Percentiles rank a stretch among this genome's conserved stretches.
Conservation (phyloP, 2,797 vertebrate genomes). For the Psittacula echo region DNA sequence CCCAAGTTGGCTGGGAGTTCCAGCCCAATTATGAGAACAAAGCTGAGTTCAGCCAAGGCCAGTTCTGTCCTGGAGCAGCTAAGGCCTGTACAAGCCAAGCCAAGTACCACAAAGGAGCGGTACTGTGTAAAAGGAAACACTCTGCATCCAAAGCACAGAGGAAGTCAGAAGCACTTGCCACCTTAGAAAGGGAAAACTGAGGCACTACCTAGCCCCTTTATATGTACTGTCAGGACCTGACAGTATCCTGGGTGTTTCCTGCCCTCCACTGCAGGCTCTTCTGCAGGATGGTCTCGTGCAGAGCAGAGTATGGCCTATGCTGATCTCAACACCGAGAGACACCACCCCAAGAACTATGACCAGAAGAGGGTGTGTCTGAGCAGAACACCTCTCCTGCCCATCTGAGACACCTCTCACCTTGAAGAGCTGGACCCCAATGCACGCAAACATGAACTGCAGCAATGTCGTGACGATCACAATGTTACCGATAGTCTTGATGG, state of each 20-base stretch:
- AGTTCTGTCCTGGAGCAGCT: background rate
- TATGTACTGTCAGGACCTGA: background rate
- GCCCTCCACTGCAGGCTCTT: background rate
- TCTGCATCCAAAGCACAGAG: background rate
- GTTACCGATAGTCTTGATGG: slow-evolving; percentile 98
- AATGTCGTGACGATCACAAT: slow-evolving; percentile 94
- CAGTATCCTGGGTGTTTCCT: background rate
- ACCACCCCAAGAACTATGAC: background rate
- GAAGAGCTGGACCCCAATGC: slow-evolving; percentile 97
- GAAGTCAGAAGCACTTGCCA: background rate
- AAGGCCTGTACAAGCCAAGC: background rate
- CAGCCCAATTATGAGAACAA: background rate
- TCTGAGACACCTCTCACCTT: slow-evolving; percentile 81
- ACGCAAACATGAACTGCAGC: slow-evolving; percentile 97
- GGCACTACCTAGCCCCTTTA: background rate
- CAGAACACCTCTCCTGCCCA: background rate
- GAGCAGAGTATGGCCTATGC: background rate
- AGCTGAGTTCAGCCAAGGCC: background rate
- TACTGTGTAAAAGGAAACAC: background rate
- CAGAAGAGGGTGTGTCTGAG: background rate
- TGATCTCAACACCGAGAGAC: background rate
- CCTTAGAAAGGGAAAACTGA: background rate
- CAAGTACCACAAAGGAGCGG: background rate
- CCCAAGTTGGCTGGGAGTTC: background rate
- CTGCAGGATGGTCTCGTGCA: background rate